phyloP scores from a whole-genome alignment of 2,888 invertebrate species.

The Tenthredo mesomela region DNA sequence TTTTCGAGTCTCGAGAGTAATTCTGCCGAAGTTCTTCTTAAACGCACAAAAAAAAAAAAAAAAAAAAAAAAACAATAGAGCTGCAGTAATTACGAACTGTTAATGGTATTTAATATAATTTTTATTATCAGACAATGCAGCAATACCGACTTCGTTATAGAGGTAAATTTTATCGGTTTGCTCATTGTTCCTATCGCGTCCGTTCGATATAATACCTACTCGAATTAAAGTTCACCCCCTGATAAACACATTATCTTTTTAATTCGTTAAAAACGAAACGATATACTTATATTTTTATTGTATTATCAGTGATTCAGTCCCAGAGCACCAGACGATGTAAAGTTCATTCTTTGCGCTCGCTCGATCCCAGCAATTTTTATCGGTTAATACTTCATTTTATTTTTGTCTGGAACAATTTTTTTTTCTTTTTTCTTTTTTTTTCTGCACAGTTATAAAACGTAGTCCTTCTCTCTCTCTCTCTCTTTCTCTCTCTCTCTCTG shows the following conservation, averaged over 20 bases:
- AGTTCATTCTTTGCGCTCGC: not conserved
- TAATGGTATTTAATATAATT: not conserved
- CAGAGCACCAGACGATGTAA: not conserved
- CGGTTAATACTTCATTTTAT: not conserved
- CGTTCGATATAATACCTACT: not conserved
- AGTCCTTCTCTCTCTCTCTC: too few species aligned
- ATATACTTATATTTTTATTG: not conserved
- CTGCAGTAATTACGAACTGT: not conserved
- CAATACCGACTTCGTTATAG: constrained; percentile 12
- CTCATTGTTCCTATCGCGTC: constrained; percentile 13
- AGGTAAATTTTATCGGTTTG: constrained; percentile 22
- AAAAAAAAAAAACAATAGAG: not conserved
- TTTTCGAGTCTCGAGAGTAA: not conserved
- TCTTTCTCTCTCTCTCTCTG: too few species aligned
- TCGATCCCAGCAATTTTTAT: not conserved
- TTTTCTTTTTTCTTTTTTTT: not conserved
- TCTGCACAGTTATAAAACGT: not conserved
- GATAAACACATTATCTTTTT: not conserved
- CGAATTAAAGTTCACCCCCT: constrained; percentile 14
- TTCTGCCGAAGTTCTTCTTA: not conserved
- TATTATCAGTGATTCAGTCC: not conserved
- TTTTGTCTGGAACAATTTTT: not conserved
- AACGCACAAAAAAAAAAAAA: not conserved
- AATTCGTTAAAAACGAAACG: not conserved
- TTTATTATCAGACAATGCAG: not conserved